Base-by-base conservation (phyloP, 2,797 vertebrate genomes). In the Leptoclinus maculatus region DNA sequence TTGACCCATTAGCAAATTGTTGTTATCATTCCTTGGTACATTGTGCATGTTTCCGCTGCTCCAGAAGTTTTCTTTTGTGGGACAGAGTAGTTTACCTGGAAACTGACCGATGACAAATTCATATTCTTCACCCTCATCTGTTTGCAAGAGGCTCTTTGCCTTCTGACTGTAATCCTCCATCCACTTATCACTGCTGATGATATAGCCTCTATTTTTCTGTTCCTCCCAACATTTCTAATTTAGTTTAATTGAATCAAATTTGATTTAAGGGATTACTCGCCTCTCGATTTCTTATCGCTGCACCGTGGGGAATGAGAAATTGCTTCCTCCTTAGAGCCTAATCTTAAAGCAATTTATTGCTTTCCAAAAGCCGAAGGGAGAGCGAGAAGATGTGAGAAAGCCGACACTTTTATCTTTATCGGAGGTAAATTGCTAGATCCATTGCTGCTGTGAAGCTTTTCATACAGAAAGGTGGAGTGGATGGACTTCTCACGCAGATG, bases 291-390 rank as follows among this genome's bases (percentile, higher is more conserved):
- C 80, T 87, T 87, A 89, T 92, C 86, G 11, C 57, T 49, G 60
- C 39, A 51, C 68, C n/a, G 23, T 67, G 23, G 59, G 76, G 62
- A 74, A 74, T 72, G 77, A 86, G 70, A 86, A 87, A 87, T 83
- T 69, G 78, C 77, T 87, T 89, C 86, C 66, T 72, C 36, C 29
- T 74, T 47, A 62, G 56, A 7, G 34, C 21, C 49, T 82, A 86
- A 88, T 88, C 87, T 90, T 83, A 69, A 69, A 74, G 78, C 75
- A 79, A 83, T 87, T 84, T 83, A 76, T 85, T 79, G 63, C 71
- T 69, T 79, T 67, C 47, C 32, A 58, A 76, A 82, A 85, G 45
- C 76, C 2, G 1, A 57, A 57, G 45, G 43, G 66, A 73, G 49
- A 27, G 62, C 17, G 66, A 76, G 68, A 51, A 74, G 59, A 80